Evolutionary conservation across 2,888 invertebrate genomes (phyloP).

Genomic region (Cecidostiba fungosa): DNA sequence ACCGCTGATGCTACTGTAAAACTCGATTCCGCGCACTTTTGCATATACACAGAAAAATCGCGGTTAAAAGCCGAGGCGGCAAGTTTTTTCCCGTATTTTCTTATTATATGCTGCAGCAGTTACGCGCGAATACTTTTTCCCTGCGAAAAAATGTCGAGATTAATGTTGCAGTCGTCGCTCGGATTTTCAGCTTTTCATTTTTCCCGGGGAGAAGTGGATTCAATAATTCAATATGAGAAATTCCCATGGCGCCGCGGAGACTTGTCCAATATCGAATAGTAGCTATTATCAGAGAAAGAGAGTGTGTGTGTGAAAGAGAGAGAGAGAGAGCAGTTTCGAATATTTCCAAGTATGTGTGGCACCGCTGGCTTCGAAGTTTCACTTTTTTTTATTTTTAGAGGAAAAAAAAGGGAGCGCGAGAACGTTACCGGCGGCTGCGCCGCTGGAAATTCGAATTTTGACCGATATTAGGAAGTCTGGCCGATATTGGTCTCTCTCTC

Average conservation of each 20-base stretch:
- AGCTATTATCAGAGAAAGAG: not conserved
- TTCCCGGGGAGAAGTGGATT: not conserved
- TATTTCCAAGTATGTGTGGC: not conserved
- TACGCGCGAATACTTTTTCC: slow-evolving; percentile 24
- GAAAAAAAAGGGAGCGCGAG: not conserved
- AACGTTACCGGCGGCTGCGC: slow-evolving; percentile 5
- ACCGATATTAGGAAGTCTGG: not conserved
- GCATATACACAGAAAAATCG: slow-evolving; percentile 22
- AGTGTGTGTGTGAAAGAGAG: not conserved
- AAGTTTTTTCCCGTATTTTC: slow-evolving; percentile 23
- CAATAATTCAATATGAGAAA: slow-evolving; percentile 14
- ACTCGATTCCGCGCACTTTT: slow-evolving; percentile 13
- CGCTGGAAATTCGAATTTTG: not conserved
- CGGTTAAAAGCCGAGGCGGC: slow-evolving; percentile 33
- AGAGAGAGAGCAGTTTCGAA: not conserved
- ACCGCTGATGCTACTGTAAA: not conserved
- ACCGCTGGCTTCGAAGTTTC: not conserved
- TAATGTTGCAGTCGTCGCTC: not conserved
- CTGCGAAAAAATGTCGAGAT: slow-evolving; percentile 2
- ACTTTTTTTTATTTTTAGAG: not conserved
- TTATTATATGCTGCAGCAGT: not conserved
- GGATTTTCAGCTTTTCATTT: not conserved
- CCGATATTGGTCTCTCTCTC: slow-evolving; percentile 7
- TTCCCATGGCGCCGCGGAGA: slow-evolving; percentile 1
- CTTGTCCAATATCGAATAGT: slow-evolving; percentile 11